phyloP scores from a whole-genome alignment of 1,140 invertebrate genomes.

The Drosophila burlai region DNA sequence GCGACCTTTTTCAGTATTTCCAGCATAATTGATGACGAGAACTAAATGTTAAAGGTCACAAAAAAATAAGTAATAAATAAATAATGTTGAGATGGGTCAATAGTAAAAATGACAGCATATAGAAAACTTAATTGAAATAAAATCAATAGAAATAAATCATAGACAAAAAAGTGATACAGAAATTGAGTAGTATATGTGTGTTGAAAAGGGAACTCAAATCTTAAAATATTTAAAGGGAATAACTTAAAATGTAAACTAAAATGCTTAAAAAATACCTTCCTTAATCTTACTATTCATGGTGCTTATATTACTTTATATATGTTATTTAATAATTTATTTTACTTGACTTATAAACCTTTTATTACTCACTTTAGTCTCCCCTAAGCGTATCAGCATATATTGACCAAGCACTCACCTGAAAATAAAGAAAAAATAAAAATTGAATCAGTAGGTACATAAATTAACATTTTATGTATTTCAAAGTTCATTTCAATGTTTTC shows the following conservation, averaged over 20 bases:
- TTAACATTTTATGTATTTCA: background rate
- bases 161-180: background rate
- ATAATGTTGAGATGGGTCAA: constrained; percentile 20
- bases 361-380: background rate
- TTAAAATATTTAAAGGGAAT: background rate
- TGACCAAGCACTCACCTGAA: constrained; percentile 13
- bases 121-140: constrained; percentile 13
- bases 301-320: too few species aligned
- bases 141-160: constrained; percentile 13
- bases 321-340: background rate
- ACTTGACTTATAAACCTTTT: background rate
- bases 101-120: constrained; percentile 9
- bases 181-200: background rate
- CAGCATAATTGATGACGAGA: constrained; percentile 39
- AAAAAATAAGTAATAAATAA: constrained; percentile 8
- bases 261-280: background rate
- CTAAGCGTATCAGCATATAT: background rate
- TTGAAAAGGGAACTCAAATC: background rate
- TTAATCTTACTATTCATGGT: too few species aligned
- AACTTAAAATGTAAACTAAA: background rate
- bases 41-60: constrained; percentile 23
- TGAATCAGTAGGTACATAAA: constrained; percentile 2
- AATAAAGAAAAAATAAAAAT: background rate
- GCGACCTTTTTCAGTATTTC: constrained; percentile 28
- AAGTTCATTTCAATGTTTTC: background rate